Conservation (phyloP, 2,888 invertebrate species). For the Archips crataeganus region DNA sequence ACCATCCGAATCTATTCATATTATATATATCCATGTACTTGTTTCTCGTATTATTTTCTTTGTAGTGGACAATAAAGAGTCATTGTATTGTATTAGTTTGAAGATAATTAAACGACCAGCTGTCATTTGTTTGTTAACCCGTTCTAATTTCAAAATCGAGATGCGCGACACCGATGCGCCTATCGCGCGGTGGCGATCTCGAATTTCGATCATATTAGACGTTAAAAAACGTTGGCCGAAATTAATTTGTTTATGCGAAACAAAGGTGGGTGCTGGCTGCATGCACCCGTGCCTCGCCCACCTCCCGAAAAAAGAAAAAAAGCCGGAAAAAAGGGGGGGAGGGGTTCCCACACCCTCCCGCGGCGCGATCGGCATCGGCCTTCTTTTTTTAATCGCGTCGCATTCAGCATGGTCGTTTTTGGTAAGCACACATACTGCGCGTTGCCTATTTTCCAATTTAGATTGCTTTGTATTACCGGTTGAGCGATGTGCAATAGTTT, state of each 20-base stretch:
- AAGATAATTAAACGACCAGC: slow-evolving; percentile 13
- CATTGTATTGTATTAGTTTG: slow-evolving; percentile 13
- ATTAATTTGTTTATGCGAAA: slow-evolving; percentile 86
- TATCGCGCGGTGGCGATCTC: slow-evolving; percentile 54
- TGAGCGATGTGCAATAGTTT: slow-evolving; percentile 85
- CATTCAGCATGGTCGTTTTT: slow-evolving; percentile 83
- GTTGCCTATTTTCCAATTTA: slow-evolving; percentile 86
- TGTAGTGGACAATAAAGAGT: too few species aligned
- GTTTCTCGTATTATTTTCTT: too few species aligned
- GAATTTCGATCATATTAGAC: slow-evolving; percentile 81
- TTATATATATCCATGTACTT: too few species aligned
- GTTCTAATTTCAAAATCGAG: slow-evolving; percentile 31
- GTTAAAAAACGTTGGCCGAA: slow-evolving; percentile 83
- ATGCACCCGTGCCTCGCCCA: slow-evolving; percentile 82
- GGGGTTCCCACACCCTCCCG: slow-evolving; percentile 70
- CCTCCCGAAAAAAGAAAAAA: slow-evolving; percentile 82
- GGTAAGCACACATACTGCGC: slow-evolving; percentile 86
- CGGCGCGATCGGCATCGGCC: slow-evolving; percentile 84
- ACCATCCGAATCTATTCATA: background rate
- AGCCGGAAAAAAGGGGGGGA: slow-evolving; percentile 71
- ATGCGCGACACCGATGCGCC: slow-evolving; percentile 20
- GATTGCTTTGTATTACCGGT: slow-evolving; percentile 86
- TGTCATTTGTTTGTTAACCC: slow-evolving; percentile 6
- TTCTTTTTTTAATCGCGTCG: slow-evolving; percentile 87
- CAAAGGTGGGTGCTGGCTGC: slow-evolving; percentile 84